A percentile compares a stretch with the other conserved stretches of the same genome.
These are phyloP conservation scores for Phenganax marumi DNA, from an alignment of 92 coral and sea anemone genomes.

Conservation along the genomic window DNA sequence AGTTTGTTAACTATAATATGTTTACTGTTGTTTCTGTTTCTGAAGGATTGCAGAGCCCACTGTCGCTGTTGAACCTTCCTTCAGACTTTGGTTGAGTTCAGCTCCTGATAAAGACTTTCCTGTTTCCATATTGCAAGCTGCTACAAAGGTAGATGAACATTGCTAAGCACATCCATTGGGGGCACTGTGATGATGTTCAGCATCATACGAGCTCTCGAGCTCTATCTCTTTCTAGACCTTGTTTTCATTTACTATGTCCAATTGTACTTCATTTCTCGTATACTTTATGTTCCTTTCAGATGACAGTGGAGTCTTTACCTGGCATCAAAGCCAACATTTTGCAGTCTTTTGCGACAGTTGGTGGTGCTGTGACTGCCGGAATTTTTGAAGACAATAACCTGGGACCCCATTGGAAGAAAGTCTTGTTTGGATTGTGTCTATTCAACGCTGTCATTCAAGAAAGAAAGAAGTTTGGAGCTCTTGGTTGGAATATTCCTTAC, in stretches of 20 bases:
- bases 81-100: slow-evolving; percentile 98
- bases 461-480: slow-evolving; percentile 82
- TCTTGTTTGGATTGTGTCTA: slow-evolving; percentile 90
- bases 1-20: background rate
- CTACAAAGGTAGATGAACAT: slow-evolving; percentile 69
- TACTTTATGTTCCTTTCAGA: slow-evolving; percentile 49
- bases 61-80: slow-evolving; percentile 77
- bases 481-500: slow-evolving; percentile 98
- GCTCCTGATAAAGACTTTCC: slow-evolving; percentile 91
- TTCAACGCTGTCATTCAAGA: slow-evolving; percentile 95
- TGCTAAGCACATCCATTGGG: no score
- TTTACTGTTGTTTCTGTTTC: background rate
- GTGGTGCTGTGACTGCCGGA: slow-evolving; percentile 83
- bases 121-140: slow-evolving; percentile 88
- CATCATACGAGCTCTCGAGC: no score
- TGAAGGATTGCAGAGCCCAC: slow-evolving; percentile 78
- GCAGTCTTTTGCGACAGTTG: slow-evolving; percentile 85
- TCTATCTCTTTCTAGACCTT: no score
- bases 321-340: slow-evolving; percentile 91
- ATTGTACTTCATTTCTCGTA: no score
- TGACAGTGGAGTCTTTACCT: slow-evolving; percentile 97
- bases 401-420: slow-evolving; percentile 90
- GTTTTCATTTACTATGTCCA: no score
- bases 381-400: slow-evolving; percentile 86
- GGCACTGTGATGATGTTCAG: no score